Evolutionary conservation across 2,797 vertebrate genomes (phyloP).

Genomic region (Rhynchotus rufescens): DNA sequence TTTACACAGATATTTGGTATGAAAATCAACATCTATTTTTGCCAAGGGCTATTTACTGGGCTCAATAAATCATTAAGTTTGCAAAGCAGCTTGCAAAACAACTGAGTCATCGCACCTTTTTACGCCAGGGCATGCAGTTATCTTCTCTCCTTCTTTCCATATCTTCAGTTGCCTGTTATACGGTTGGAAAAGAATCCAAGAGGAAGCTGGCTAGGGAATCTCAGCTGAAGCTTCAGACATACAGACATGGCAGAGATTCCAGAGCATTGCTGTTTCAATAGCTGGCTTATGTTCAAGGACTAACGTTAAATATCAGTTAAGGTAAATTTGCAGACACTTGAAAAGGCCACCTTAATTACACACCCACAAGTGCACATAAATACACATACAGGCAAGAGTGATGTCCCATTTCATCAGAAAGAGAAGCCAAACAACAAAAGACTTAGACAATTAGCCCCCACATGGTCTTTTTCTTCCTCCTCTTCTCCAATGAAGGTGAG

Average conservation of each 20-base stretch:
- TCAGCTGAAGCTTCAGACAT: not conserved
- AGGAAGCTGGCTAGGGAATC: not conserved
- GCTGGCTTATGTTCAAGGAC: not conserved
- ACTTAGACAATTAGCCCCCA: not conserved
- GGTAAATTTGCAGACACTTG: not conserved
- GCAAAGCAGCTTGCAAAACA: not conserved
- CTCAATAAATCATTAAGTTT: not conserved
- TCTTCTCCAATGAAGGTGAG: not conserved
- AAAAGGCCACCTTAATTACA: not conserved
- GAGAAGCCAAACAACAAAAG: not conserved
- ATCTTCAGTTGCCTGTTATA: not conserved
- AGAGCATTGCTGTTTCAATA: not conserved
- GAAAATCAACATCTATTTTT: not conserved
- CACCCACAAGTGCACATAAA: no score
- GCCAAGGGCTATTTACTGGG: not conserved
- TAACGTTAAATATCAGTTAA: not conserved
- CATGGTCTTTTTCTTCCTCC: no score
- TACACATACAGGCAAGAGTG: accelerated
- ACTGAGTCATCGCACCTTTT: not conserved
- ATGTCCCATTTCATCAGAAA: not conserved
- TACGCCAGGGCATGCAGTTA: accelerated
- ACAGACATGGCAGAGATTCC: accelerated
- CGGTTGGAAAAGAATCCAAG: not conserved
- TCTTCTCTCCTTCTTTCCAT: not conserved
- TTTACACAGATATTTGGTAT: not conserved